A percentile compares a stretch with the other conserved stretches of the same genome.
Conservation (phyloP, 2,888 invertebrate genomes). For the Coronaproctus castanopsis region DNA sequence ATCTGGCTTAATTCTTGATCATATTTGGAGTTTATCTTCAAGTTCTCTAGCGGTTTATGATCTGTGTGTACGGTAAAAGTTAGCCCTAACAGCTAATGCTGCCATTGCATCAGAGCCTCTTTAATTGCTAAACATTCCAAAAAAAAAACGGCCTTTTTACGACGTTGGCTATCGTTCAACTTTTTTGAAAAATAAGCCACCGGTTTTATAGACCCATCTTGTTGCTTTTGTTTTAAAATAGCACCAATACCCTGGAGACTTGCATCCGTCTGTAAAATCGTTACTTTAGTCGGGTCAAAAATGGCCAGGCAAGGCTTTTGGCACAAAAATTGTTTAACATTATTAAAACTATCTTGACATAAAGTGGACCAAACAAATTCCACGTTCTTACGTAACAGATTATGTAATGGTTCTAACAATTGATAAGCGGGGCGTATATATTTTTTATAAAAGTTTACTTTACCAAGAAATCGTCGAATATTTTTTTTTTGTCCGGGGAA, state of each 20-base stretch:
- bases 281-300: constrained; percentile 16
- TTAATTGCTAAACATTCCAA: constrained; percentile 14
- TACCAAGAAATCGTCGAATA: constrained; percentile 11
- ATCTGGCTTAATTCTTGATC: constrained; percentile 18
- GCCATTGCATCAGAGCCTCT: constrained; percentile 13
- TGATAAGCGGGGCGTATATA: constrained; percentile 6
- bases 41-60: constrained; percentile 17
- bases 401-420: constrained; percentile 8
- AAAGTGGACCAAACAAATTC: constrained; percentile 16
- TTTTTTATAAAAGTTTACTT: constrained; percentile 13
- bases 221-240: constrained; percentile 18
- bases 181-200: constrained; percentile 18
- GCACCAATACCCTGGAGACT: constrained; percentile 19
- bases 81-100: constrained; percentile 12
- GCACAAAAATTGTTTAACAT: constrained; percentile 12
- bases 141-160: constrained; percentile 14
- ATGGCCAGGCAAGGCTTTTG: constrained; percentile 15
- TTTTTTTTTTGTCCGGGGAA: constrained; percentile 7
- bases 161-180: constrained; percentile 11
- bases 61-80: constrained; percentile 10
- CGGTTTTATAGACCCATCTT: constrained; percentile 15
- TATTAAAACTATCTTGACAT: constrained; percentile 14
- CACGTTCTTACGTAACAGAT: constrained; percentile 12
- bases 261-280: constrained; percentile 18
- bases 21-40: constrained; percentile 16